These are phyloP conservation scores for Chloroceryle aenea DNA, from an alignment of 2,113 vertebrate species.

Conservation along the genomic window DNA sequence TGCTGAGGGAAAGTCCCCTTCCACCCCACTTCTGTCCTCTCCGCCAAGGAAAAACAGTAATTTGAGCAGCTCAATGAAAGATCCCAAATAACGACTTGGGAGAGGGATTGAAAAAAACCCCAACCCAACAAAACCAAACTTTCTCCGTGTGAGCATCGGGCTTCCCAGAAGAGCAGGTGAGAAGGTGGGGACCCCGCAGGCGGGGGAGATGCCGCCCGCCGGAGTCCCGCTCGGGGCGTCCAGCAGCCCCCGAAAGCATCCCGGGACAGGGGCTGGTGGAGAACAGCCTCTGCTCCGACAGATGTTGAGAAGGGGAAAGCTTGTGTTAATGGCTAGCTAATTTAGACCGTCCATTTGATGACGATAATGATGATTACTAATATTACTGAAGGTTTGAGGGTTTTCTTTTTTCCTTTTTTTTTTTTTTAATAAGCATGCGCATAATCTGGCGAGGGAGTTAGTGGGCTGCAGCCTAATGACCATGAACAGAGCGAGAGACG, in stretches of 20 bases:
- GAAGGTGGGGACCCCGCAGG: background rate
- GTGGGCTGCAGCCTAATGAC: constrained; percentile 30
- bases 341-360: background rate
- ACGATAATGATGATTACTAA: background rate
- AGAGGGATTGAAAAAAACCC: background rate
- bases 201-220: background rate
- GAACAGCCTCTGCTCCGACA: background rate
- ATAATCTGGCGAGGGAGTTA: background rate
- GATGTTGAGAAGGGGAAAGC: background rate
- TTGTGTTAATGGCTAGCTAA: background rate
- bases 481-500: background rate
- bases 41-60: background rate
- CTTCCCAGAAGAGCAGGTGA: background rate
- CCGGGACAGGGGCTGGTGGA: background rate
- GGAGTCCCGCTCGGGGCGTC: background rate
- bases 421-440: background rate
- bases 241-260: background rate
- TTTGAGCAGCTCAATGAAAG: background rate
- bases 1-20: background rate
- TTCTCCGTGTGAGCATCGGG: background rate
- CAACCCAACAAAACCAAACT: background rate
- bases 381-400: background rate
- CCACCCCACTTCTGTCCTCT: background rate
- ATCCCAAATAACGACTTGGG: background rate
- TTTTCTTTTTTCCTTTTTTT: too few species aligned